Percentiles rank a stretch among this genome's conserved stretches.
phyloP scores from a whole-genome alignment of 2,888 invertebrate genomes.

The Drosophila paranaensis region DNA sequence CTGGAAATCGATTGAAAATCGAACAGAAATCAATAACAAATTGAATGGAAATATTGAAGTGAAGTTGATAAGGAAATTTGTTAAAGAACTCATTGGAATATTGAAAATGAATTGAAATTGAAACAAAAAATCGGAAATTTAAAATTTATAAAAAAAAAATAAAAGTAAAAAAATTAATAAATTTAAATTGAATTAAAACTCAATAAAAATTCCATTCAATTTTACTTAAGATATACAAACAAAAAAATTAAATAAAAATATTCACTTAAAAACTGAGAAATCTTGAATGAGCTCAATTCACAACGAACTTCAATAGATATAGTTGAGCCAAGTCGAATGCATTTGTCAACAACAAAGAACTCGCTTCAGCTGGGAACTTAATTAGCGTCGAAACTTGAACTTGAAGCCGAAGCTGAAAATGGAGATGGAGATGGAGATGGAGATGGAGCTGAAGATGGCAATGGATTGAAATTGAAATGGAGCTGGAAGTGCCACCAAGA shows the following conservation, averaged over 20 bases:
- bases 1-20: no score
- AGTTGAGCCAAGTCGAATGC: conserved; percentile 6
- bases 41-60: no score
- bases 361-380: conserved; percentile 1
- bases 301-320: neutral
- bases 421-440: neutral
- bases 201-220: no score
- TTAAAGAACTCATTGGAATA: no score
- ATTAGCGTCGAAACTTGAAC: conserved; percentile 27
- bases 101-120: neutral
- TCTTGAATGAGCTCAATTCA: neutral
- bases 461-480: neutral
- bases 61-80: no score
- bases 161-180: no score
- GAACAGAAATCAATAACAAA: no score
- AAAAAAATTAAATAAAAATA: no score
- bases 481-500: conserved; percentile 5
- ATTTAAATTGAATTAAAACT: no score
- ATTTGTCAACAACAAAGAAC: conserved; percentile 11
- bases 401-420: conserved; percentile 4
- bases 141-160: neutral
- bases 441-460: conserved; percentile 1
- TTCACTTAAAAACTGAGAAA: no score
- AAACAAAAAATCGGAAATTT: neutral
- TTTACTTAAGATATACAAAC: no score